Conservation (phyloP, 2,113 vertebrate genomes). For the Rallus limicola region DNA sequence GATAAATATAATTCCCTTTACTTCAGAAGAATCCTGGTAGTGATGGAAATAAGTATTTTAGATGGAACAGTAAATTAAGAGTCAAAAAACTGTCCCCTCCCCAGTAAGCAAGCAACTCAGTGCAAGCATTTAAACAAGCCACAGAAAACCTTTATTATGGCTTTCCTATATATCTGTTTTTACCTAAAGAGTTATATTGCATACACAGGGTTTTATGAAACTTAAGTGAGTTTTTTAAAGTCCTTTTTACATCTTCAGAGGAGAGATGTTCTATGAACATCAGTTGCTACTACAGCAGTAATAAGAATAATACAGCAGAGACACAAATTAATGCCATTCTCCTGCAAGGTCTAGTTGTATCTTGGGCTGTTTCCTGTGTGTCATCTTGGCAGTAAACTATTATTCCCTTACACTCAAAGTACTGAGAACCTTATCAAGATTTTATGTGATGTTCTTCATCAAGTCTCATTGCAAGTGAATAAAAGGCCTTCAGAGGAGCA, state of each 20-base stretch:
- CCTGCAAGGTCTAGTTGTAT: background rate
- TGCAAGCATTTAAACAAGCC: background rate
- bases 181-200: background rate
- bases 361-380: background rate
- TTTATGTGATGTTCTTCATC: background rate
- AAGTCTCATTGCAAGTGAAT: background rate
- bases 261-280: background rate
- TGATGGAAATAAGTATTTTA: background rate
- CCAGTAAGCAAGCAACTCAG: background rate
- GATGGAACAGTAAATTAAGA: background rate
- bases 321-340: background rate
- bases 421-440: background rate
- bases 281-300: background rate
- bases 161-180: background rate
- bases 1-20: background rate
- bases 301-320: background rate
- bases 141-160: background rate
- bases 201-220: background rate
- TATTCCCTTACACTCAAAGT: background rate
- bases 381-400: background rate
- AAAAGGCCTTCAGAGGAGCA: background rate
- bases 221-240: background rate
- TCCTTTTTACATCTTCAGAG: background rate
- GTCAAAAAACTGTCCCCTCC: background rate
- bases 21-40: background rate